These are phyloP conservation scores for Hypotaenidia okinawae DNA, from an alignment of 2,797 vertebrate species.

Conservation along the genomic window DNA sequence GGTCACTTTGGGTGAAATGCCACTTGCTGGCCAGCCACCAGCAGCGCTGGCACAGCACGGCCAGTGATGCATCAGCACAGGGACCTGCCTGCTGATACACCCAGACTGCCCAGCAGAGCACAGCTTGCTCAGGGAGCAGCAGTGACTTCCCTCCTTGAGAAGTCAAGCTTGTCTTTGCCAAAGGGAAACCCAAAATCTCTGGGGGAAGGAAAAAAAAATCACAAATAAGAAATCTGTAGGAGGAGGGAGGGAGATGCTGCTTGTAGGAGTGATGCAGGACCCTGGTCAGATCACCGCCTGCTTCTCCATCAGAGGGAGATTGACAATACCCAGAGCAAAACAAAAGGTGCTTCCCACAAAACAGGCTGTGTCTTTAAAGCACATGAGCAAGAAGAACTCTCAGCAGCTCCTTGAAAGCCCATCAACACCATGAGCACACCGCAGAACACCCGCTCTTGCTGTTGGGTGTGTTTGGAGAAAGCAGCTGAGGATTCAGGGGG, in stretches of 20 bases:
- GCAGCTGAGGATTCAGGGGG: not conserved
- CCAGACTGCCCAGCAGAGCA: fast-evolving
- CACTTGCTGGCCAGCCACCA: fast-evolving
- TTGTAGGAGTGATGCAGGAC: not conserved
- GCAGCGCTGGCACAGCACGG: fast-evolving
- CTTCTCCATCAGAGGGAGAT: fast-evolving
- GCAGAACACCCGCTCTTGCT: fast-evolving
- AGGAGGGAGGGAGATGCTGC: not conserved
- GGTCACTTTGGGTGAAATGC: no score
- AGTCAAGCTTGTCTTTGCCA: not conserved
- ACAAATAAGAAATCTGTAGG: not conserved
- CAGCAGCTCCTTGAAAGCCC: not conserved
- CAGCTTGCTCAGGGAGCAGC: not conserved
- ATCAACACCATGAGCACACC: no score
- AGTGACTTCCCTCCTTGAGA: not conserved
- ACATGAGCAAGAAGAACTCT: not conserved
- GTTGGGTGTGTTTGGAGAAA: not conserved
- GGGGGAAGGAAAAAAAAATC: no score
- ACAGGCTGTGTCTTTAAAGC: not conserved
- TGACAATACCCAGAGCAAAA: not conserved
- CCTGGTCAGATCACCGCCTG: fast-evolving
- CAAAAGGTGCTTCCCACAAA: not conserved
- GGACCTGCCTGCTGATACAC: fast-evolving
- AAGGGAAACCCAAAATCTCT: not conserved
- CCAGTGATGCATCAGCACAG: fast-evolving